A percentile compares a stretch with the other conserved stretches of the same genome.
These are phyloP conservation scores for Melanotaenia pygmaea DNA, from an alignment of 2,797 vertebrate species.

Conservation along the genomic window DNA sequence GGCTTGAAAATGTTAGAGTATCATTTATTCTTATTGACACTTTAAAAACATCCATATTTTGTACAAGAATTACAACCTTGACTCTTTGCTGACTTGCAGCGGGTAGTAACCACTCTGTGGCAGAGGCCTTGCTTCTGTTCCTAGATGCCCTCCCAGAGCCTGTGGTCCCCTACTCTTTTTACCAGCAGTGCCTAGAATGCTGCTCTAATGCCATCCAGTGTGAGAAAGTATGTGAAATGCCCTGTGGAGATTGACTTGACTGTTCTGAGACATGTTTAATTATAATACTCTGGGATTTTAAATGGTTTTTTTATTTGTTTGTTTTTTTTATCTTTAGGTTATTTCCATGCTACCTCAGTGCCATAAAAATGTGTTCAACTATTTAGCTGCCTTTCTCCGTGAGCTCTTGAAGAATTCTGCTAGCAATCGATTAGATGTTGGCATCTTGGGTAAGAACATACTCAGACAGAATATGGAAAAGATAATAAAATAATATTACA, in stretches of 20 bases:
- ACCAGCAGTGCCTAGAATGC: constrained; percentile 84
- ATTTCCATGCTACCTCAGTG: constrained; percentile 87
- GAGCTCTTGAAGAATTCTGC: constrained; percentile 90
- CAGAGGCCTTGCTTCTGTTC: constrained; percentile 95
- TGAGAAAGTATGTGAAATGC: constrained; percentile 85
- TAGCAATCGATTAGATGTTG: constrained; percentile 90
- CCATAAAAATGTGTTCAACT: constrained; percentile 95
- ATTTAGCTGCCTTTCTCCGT: constrained; percentile 92
- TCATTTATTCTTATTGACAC: too few species aligned
- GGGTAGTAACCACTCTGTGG: constrained; percentile 94
- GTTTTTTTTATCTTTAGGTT: constrained; percentile 77
- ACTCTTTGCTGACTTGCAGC: constrained; percentile 77
- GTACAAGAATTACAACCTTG: constrained; percentile 54
- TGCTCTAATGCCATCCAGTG: constrained; percentile 81
- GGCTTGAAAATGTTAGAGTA: too few species aligned
- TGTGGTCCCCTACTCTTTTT: constrained; percentile 87
- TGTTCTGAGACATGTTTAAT: neutral
- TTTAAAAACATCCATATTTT: neutral
- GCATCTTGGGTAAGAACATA: constrained; percentile 88
- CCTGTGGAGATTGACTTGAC: neutral
- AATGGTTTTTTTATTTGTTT: neutral
- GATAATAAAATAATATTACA: neutral
- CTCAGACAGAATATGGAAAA: neutral
- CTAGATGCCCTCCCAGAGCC: constrained; percentile 96
- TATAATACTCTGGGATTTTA: neutral